Percentiles rank a stretch among this genome's conserved stretches.
These are phyloP conservation scores for Chesias legatella DNA, from an alignment of 2,888 invertebrate genomes.

Conservation along the genomic window DNA sequence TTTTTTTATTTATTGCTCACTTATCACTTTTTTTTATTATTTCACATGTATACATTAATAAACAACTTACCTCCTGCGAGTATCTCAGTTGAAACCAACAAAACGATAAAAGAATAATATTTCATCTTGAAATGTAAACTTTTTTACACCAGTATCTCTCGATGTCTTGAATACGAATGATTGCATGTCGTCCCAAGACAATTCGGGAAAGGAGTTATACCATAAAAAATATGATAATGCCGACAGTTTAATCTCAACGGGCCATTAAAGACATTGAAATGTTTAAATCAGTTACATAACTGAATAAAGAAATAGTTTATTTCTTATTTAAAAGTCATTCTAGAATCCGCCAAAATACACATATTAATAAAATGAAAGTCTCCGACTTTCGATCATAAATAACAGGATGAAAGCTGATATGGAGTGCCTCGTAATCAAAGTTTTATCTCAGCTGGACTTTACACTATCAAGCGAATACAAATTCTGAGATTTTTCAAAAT, in stretches of 20 bases:
- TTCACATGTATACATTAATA: too few species aligned
- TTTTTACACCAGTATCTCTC: slow-evolving; percentile 7
- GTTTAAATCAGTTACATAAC: slow-evolving; percentile 11
- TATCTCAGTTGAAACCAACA: slow-evolving; percentile 6
- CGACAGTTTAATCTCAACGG: slow-evolving; percentile 18
- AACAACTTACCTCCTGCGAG: slow-evolving; percentile 10
- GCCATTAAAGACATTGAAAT: slow-evolving; percentile 14
- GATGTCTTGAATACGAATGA: slow-evolving; percentile 20
- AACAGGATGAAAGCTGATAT: too few species aligned
- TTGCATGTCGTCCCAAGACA: slow-evolving; percentile 13
- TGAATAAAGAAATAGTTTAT: not conserved
- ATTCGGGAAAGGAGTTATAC: slow-evolving; percentile 16
- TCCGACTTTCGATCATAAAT: too few species aligned
- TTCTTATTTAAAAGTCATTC: too few species aligned
- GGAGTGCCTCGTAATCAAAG: too few species aligned
- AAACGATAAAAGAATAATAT: not conserved
- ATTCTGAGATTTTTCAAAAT: too few species aligned
- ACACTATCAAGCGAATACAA: too few species aligned
- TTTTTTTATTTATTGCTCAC: too few species aligned
- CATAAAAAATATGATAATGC: slow-evolving; percentile 10
- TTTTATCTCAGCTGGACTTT: too few species aligned
- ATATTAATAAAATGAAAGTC: too few species aligned
- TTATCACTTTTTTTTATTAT: too few species aligned
- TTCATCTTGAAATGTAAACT: not conserved
- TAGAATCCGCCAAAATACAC: too few species aligned